Conservation (phyloP, 2,113 vertebrate species). For the Athene noctua region DNA sequence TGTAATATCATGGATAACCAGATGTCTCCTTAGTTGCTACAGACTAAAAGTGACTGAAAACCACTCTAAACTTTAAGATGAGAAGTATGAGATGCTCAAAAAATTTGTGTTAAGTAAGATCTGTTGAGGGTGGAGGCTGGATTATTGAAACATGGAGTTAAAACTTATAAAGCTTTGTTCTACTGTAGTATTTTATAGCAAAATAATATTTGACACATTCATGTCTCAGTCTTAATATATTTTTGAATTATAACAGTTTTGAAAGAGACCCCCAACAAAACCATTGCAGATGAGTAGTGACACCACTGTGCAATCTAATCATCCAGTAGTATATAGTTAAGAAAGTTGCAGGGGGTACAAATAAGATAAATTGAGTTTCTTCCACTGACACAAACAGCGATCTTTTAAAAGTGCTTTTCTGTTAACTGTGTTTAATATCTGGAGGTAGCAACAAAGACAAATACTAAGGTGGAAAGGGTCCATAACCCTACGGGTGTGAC, state of each 20-base stretch:
- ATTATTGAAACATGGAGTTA: neutral
- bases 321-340: neutral
- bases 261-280: neutral
- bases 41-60: neutral
- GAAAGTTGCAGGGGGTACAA: neutral
- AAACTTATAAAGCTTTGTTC: neutral
- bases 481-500: neutral
- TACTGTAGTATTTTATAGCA: neutral
- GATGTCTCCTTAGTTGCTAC: neutral
- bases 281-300: neutral
- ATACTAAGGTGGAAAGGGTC: neutral
- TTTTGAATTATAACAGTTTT: neutral
- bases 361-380: neutral
- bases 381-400: fast-evolving
- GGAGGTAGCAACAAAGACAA: neutral
- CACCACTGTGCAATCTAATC: neutral
- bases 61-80: neutral
- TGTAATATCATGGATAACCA: neutral
- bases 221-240: neutral
- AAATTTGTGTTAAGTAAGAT: neutral
- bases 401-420: neutral
- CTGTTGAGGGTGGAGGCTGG: neutral
- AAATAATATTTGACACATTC: neutral
- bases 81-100: neutral
- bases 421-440: neutral